Evolutionary conservation across 2,113 vertebrate genomes (phyloP).

Genomic region (Plectropomus leopardus): DNA sequence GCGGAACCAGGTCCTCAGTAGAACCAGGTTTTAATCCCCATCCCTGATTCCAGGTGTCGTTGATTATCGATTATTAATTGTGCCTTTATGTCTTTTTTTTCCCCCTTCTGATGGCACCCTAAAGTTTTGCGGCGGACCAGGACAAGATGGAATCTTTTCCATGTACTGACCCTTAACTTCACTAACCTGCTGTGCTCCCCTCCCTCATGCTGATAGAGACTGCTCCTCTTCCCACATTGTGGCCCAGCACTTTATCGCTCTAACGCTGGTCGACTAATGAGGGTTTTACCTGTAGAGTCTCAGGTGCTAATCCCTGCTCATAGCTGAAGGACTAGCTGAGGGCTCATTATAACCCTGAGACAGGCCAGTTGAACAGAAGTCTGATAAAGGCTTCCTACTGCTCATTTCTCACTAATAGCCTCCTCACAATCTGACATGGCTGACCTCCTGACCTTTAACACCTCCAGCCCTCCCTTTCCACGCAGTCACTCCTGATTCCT

Average conservation of each 20-base stretch:
- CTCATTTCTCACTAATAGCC: conserved; percentile 42
- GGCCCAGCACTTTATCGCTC: conserved; percentile 14
- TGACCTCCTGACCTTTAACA: conserved; percentile 4
- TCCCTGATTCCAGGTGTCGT: too few species aligned
- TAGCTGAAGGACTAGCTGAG: conserved; percentile 23
- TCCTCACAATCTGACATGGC: conserved; percentile 17
- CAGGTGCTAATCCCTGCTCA: conserved; percentile 49
- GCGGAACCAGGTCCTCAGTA: too few species aligned
- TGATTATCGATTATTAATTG: too few species aligned
- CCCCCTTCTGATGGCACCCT: too few species aligned
- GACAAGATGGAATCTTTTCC: background rate
- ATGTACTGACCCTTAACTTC: conserved; percentile 10
- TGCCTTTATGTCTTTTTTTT: background rate
- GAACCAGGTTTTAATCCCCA: too few species aligned
- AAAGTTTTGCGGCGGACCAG: background rate
- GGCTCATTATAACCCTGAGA: conserved; percentile 24
- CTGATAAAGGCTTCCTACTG: conserved; percentile 36
- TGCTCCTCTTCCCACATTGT: background rate
- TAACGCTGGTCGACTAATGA: conserved; percentile 43
- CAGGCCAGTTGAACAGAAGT: conserved; percentile 4
- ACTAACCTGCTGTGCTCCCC: background rate
- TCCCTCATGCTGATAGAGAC: background rate
- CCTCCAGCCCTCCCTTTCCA: too few species aligned
- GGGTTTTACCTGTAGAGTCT: conserved; percentile 43
- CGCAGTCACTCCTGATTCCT: background rate